These are phyloP conservation scores for Hemithea aestivaria DNA, from an alignment of 2,888 invertebrate genomes.

Conservation along the genomic window DNA sequence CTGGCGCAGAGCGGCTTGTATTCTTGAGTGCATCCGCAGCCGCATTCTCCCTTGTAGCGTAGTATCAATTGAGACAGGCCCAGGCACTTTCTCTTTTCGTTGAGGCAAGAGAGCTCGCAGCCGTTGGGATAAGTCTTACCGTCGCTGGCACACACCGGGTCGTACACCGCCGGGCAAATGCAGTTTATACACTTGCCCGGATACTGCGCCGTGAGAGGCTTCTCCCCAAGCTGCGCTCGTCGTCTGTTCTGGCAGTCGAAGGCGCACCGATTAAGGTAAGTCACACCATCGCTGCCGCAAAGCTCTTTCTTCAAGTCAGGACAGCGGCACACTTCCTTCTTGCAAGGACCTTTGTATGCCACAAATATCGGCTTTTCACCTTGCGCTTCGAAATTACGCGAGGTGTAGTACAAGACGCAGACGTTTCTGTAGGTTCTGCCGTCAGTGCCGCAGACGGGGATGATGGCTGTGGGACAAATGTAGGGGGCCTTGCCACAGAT, in stretches of 20 bases:
- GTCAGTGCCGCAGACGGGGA: constrained; percentile 43
- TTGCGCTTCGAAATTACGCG: constrained; percentile 14
- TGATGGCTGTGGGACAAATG: constrained; percentile 20
- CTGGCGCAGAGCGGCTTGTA: constrained; percentile 36
- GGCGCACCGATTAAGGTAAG: constrained; percentile 37
- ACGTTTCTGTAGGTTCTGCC: constrained; percentile 39
- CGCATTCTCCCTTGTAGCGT: constrained; percentile 27
- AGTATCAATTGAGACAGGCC: constrained; percentile 17
- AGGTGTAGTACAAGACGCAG: constrained; percentile 38
- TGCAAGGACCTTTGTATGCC: constrained; percentile 29
- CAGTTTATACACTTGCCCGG: constrained; percentile 34
- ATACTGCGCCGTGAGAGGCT: constrained; percentile 20
- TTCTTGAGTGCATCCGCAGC: constrained; percentile 27
- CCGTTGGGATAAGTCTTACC: constrained; percentile 33
- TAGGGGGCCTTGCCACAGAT: constrained; percentile 25
- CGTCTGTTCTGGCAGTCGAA: constrained; percentile 35
- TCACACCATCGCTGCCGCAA: constrained; percentile 37
- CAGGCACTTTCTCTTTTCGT: constrained; percentile 16
- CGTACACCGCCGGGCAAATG: constrained; percentile 25
- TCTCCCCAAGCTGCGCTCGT: constrained; percentile 22
- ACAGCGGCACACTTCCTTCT: constrained; percentile 25
- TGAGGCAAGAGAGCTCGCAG: constrained; percentile 36
- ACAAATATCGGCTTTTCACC: constrained; percentile 19
- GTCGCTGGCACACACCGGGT: constrained; percentile 42
- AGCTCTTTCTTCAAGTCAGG: constrained; percentile 18